phyloP scores from a whole-genome alignment of 2,888 invertebrate species.

The Carcina quercana region DNA sequence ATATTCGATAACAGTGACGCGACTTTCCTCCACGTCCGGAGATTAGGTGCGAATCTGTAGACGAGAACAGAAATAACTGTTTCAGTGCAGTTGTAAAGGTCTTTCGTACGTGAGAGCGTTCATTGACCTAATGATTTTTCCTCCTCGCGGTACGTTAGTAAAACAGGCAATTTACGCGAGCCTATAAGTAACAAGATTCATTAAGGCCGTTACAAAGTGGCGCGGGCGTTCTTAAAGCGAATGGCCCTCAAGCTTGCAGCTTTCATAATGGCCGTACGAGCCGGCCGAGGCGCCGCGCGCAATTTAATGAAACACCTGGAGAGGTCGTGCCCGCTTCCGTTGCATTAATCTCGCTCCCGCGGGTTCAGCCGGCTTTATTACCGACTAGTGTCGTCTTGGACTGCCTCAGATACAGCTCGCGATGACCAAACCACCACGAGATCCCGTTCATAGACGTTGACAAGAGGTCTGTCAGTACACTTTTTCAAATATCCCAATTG shows the following conservation, averaged over 20 bases:
- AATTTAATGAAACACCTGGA: conserved; percentile 74
- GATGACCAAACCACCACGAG: too few species aligned
- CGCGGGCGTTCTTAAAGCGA: conserved; percentile 71
- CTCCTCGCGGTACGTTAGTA: conserved; percentile 44
- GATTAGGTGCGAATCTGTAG: conserved; percentile 9
- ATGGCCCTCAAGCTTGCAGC: conserved; percentile 71
- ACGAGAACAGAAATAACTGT: conserved; percentile 25
- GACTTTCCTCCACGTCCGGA: conserved; percentile 3
- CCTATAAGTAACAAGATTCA: conserved; percentile 74
- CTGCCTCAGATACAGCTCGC: too few species aligned
- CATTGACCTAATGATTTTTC: conserved; percentile 46
- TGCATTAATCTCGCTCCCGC: conserved; percentile 62
- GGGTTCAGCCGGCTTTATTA: conserved; percentile 11
- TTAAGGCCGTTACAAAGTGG: conserved; percentile 73
- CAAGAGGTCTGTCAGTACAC: too few species aligned
- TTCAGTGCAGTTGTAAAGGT: conserved; percentile 20
- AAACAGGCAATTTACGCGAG: conserved; percentile 69
- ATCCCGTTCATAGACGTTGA: too few species aligned
- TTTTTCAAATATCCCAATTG: too few species aligned
- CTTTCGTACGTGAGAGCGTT: conserved; percentile 33
- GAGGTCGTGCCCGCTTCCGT: conserved; percentile 64
- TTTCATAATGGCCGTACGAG: conserved; percentile 68
- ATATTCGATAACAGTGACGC: conserved; percentile 2
- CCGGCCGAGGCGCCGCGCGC: conserved; percentile 62
- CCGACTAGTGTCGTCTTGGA: too few species aligned